Evolutionary conservation across 2,797 vertebrate species (phyloP).

Genomic region (Sebastes nivosus): DNA sequence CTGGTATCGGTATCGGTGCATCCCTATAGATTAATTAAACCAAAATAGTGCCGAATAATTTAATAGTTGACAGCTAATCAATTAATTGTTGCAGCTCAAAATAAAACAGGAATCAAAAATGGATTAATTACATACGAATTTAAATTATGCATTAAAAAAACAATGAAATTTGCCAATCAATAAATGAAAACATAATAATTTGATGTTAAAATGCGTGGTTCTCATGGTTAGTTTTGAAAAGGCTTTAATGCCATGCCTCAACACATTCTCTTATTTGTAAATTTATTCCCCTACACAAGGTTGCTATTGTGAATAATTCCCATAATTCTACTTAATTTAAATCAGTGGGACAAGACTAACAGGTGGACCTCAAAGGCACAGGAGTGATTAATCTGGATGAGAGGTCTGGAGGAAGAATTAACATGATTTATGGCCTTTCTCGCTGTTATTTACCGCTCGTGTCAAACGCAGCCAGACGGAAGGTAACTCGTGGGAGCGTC

Average conservation of each 20-base stretch:
- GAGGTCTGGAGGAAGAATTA: slow-evolving; percentile 50
- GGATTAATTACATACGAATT: neutral
- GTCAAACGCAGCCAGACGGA: slow-evolving; percentile 45
- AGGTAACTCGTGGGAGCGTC: slow-evolving; percentile 36
- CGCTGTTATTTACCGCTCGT: slow-evolving; percentile 62
- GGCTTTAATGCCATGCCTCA: neutral
- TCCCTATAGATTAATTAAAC: no score
- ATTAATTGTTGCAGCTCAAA: no score
- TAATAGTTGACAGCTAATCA: no score
- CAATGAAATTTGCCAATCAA: neutral
- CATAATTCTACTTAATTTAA: slow-evolving; percentile 41
- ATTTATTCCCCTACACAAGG: neutral
- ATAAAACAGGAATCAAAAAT: neutral
- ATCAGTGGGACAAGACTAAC: slow-evolving; percentile 35
- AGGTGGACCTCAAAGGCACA: slow-evolving; percentile 58
- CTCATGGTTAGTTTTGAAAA: neutral
- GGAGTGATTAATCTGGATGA: slow-evolving; percentile 57
- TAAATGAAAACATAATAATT: neutral
- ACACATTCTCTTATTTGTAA: neutral
- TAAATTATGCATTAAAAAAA: neutral
- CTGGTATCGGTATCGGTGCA: no score
- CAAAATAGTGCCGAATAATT: no score
- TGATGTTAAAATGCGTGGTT: neutral
- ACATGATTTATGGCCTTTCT: slow-evolving; percentile 59
- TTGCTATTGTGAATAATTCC: slow-evolving; percentile 14